A percentile compares a stretch with the other conserved stretches of the same genome.
These are phyloP conservation scores for Anticlea derivata DNA, from an alignment of 2,888 invertebrate species.

Conservation along the genomic window DNA sequence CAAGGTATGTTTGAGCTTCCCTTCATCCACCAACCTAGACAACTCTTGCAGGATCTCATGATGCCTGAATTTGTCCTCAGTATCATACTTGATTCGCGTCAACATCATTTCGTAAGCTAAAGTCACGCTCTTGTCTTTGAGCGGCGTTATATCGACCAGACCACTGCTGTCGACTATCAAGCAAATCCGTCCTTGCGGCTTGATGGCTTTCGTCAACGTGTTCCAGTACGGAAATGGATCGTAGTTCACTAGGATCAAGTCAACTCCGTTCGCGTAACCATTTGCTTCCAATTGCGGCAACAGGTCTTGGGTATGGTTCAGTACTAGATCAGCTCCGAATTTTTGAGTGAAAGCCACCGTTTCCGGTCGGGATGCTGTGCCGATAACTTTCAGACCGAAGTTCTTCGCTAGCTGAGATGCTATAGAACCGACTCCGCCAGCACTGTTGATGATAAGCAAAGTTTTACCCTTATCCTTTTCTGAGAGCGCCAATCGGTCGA, in stretches of 20 bases:
- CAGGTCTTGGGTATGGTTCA: slow-evolving; percentile 65
- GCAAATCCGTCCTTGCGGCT: slow-evolving; percentile 72
- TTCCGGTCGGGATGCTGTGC: slow-evolving; percentile 69
- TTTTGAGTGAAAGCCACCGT: slow-evolving; percentile 54
- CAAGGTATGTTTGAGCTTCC: slow-evolving; percentile 60
- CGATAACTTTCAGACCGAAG: slow-evolving; percentile 67
- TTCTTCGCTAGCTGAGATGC: slow-evolving; percentile 68
- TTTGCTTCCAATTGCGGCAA: slow-evolving; percentile 58
- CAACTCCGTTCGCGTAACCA: slow-evolving; percentile 63
- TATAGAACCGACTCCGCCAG: slow-evolving; percentile 72
- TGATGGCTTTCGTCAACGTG: slow-evolving; percentile 62
- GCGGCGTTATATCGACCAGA: slow-evolving; percentile 55
- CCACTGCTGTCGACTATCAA: slow-evolving; percentile 68
- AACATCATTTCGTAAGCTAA: slow-evolving; percentile 67
- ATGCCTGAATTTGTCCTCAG: slow-evolving; percentile 62
- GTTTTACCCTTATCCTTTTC: slow-evolving; percentile 67
- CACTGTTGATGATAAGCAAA: slow-evolving; percentile 69
- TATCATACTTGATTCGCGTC: slow-evolving; percentile 68
- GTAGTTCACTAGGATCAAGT: slow-evolving; percentile 68
- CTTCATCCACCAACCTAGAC: slow-evolving; percentile 62
- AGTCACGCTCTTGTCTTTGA: slow-evolving; percentile 72
- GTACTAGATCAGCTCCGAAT: slow-evolving; percentile 62
- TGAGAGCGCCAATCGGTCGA: slow-evolving; percentile 62
- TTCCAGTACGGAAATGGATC: slow-evolving; percentile 76
- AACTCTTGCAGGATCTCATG: slow-evolving; percentile 60